phyloP scores from a whole-genome alignment of 2,888 invertebrate species.

The Tenthredo scrophulariae region DNA sequence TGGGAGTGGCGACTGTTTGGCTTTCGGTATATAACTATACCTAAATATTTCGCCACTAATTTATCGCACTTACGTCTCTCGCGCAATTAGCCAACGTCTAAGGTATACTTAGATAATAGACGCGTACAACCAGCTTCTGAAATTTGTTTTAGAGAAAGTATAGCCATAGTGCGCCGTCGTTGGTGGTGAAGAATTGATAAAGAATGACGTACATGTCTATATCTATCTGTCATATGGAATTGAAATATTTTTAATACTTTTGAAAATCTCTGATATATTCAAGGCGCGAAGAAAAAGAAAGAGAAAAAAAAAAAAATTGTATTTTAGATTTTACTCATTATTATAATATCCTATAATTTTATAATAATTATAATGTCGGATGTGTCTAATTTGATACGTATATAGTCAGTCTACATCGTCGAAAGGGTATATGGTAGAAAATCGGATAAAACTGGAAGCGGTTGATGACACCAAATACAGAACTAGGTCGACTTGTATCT shows the following conservation, averaged over 20 bases:
- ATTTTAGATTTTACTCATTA: not conserved
- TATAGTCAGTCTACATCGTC: not conserved
- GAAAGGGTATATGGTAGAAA: slow-evolving; percentile 6
- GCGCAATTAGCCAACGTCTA: not conserved
- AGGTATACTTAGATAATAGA: not conserved
- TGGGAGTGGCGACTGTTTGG: not conserved
- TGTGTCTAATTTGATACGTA: not conserved
- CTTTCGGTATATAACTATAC: not conserved
- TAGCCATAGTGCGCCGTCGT: not conserved
- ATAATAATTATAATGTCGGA: not conserved
- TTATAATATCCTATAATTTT: not conserved
- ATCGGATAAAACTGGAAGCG: slow-evolving; percentile 48
- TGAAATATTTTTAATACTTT: not conserved
- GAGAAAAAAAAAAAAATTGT: too few relatives aligned
- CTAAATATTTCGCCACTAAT: not conserved
- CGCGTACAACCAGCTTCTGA: not conserved
- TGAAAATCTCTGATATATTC: not conserved
- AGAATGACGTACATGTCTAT: not conserved
- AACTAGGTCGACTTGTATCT: slow-evolving; percentile 48
- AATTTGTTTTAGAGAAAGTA: slow-evolving; percentile 38
- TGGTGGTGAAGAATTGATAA: not conserved
- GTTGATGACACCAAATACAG: slow-evolving; percentile 53
- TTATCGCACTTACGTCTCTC: not conserved
- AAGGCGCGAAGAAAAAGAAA: too few relatives aligned
- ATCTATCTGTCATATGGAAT: not conserved